Evolutionary conservation across 2,888 invertebrate species (phyloP), one percentile per base, ranked within the genome.

Genomic region (Cataglyphis livida): DNA sequence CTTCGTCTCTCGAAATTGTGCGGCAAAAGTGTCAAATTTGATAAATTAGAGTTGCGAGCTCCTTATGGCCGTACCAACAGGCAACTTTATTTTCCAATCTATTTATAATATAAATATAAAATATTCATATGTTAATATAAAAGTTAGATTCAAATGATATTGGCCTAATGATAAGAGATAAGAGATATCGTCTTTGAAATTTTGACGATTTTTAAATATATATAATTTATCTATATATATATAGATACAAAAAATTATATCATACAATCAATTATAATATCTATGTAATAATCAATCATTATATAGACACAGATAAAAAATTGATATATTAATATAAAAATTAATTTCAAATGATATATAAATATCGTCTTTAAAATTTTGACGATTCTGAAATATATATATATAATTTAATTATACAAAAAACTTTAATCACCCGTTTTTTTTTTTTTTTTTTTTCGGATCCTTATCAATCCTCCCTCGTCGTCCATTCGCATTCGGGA

Each of bases 401-500:
- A 32, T 32, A 32, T 32, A 32, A 32, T 32, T 6, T 32, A 35
- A 35, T 35, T 35, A 35, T 35, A 28, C 1, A 28, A 12, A 41
- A 28, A 35, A 10, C 9, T 51, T 38, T 48, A 62, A 74, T 74
- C n/a, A 38, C 21, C 9, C 9, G 28, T 3, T 54, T n/a, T 28
- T 28, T 28, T 28, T 28, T 32, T 32, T 32, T 78, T 51, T 57
- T 32, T 78, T 51, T 66, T 66, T 51, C 28, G 4, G 5, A n/a
- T 21, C 21, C 44, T 6, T 12, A 21, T 18, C 32, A 32, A 9
- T 12, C 18, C 51, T 78, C 61, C 18, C 15, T 28, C 48, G 5
- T 18, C 66, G 59, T n/a, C 81, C 2, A 62, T 75, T 65, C 61
- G 51, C 62, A 83, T 68, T 83, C 68, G 41, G 35, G 21, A 28